A percentile compares a stretch with the other conserved stretches of the same genome.
Conservation (phyloP, 2,797 vertebrate genomes). For the Cyclura pinguis region DNA sequence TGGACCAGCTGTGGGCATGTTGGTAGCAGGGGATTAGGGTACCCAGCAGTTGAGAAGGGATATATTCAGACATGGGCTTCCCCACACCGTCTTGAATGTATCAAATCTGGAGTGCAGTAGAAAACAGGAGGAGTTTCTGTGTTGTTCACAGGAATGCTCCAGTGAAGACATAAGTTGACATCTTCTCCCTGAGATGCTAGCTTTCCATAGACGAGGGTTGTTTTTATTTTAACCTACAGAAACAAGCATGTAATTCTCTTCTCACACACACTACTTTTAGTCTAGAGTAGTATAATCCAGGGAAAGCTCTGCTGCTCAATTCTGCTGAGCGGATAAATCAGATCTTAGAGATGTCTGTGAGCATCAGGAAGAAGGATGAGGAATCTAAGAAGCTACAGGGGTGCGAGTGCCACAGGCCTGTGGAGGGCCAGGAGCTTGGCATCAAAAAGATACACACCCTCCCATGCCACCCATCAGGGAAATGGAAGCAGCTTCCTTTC, state of each 20-base stretch:
- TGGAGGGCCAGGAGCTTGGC: not conserved
- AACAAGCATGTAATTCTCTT: too few species aligned
- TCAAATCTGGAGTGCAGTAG: not conserved
- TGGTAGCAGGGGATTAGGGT: too few species aligned
- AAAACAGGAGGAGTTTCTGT: not conserved
- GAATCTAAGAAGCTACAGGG: too few species aligned
- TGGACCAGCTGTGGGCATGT: not conserved
- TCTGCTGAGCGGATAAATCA: not conserved
- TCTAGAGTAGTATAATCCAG: too few species aligned
- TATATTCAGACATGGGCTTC: not conserved
- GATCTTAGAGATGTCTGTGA: not conserved
- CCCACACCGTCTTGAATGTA: not conserved
- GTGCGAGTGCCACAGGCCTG: too few species aligned
- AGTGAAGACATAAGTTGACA: not conserved
- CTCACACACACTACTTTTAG: not conserved
- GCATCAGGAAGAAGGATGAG: too few species aligned
- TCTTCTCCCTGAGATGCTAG: not conserved
- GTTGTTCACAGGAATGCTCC: not conserved
- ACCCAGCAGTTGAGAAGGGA: not conserved
- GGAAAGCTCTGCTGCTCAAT: not conserved
- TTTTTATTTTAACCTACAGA: not conserved
- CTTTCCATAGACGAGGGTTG: not conserved
- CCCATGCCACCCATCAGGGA: conserved; percentile 9
- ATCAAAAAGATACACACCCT: too few species aligned
- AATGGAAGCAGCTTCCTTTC: conserved; percentile 37